phyloP scores from a whole-genome alignment of 2,797 vertebrate genomes.

The Atherinosoma microstoma region DNA sequence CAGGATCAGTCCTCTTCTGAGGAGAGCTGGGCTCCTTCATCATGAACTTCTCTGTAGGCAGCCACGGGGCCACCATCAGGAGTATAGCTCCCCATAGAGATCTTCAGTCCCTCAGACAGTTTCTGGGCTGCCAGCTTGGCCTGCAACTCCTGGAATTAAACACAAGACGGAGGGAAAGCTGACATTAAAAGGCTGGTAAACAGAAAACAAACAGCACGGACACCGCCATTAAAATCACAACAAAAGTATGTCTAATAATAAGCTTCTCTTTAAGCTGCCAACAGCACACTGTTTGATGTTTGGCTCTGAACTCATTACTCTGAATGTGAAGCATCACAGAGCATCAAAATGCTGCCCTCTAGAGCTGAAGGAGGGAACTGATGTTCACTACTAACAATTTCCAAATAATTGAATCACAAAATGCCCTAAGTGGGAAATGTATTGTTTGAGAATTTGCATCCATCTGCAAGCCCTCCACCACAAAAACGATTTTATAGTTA shows the following conservation, averaged over 20 bases:
- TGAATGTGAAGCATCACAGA: constrained; percentile 14
- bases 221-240: constrained; percentile 53
- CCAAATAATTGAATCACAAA: background rate
- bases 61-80: constrained; percentile 84
- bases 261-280: constrained; percentile 54
- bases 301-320: constrained; percentile 50
- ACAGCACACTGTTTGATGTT: constrained; percentile 54
- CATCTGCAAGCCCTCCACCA: background rate
- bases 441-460: background rate
- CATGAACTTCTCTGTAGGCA: constrained; percentile 89
- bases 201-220: constrained; percentile 54
- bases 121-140: constrained; percentile 93
- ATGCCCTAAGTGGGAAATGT: no score
- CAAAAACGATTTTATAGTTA: background rate
- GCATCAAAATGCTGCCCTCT: constrained; percentile 60
- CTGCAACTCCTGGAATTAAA: constrained; percentile 89
- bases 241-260: constrained; percentile 61
- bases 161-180: constrained; percentile 61
- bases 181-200: constrained; percentile 70
- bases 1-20: constrained; percentile 86
- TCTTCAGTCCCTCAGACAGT: constrained; percentile 88
- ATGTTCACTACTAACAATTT: background rate
- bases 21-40: constrained; percentile 85
- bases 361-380: constrained; percentile 27
- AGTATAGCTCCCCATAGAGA: constrained; percentile 87